These are phyloP conservation scores for Gibbula magus DNA, from an alignment of 2,888 invertebrate species.

Conservation along the genomic window DNA sequence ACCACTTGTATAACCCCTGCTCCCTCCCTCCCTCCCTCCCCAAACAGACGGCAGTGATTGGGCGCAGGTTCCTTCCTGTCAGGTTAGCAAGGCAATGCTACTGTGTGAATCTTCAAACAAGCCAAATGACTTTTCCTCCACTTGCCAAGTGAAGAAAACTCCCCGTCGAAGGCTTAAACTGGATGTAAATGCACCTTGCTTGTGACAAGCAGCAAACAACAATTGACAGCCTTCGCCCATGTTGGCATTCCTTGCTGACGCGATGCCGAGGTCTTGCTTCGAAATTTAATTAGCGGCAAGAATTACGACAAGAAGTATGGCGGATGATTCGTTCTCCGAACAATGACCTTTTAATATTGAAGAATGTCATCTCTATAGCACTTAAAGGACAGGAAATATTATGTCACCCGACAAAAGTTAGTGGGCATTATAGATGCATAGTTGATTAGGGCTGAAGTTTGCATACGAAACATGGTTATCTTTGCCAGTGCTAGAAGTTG, in stretches of 20 bases:
- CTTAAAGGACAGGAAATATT: not conserved
- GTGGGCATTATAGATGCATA: not conserved
- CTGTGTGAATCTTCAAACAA: not conserved
- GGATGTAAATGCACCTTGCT: not conserved
- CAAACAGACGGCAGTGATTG: not conserved
- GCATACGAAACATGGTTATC: too few species aligned
- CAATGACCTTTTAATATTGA: not conserved
- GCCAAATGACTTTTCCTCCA: not conserved
- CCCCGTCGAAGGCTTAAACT: not conserved
- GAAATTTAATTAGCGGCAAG: not conserved
- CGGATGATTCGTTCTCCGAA: not conserved
- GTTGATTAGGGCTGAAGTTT: too few species aligned
- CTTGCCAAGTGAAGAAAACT: not conserved
- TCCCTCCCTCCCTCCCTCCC: not conserved
- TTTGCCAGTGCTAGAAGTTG: not conserved
- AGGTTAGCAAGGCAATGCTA: not conserved
- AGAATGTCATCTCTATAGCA: not conserved
- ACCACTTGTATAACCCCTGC: not conserved
- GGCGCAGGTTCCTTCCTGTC: not conserved
- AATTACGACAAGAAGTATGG: not conserved
- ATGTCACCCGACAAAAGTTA: not conserved
- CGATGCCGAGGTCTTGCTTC: not conserved
- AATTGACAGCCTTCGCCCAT: not conserved
- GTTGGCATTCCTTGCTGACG: not conserved
- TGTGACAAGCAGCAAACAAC: not conserved